These are phyloP conservation scores for Rhingia campestris DNA, from an alignment of 2,888 invertebrate species.

Conservation along the genomic window DNA sequence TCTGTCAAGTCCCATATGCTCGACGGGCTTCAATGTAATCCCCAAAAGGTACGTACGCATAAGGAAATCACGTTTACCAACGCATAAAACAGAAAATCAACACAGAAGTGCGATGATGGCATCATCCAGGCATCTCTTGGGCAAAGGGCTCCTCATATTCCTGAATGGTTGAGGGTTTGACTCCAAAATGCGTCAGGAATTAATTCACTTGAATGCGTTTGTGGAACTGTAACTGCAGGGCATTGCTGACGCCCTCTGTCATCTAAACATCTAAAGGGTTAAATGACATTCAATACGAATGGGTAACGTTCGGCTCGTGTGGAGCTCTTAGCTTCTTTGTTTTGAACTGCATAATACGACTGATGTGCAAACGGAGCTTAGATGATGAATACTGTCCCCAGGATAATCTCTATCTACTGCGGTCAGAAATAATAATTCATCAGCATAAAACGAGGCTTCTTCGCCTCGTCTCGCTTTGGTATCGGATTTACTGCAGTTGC, in stretches of 20 bases:
- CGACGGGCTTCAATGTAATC: conserved; percentile 3
- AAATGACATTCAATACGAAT: conserved; percentile 21
- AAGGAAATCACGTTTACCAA: conserved; percentile 25
- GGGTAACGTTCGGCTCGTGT: conserved; percentile 7
- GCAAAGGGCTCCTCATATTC: neutral
- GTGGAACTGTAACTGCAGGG: neutral
- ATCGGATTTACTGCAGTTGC: conserved; percentile 23
- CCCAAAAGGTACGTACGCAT: neutral
- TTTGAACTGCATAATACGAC: neutral
- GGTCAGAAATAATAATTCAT: conserved; percentile 39
- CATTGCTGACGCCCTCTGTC: conserved; percentile 4
- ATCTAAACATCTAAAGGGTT: neutral
- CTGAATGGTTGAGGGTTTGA: neutral
- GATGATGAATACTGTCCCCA: conserved; percentile 24
- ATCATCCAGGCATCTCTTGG: neutral
- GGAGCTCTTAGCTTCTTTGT: conserved; percentile 30
- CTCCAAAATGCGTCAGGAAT: conserved; percentile 6
- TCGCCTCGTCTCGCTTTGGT: conserved; percentile 4
- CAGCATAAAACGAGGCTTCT: conserved; percentile 21
- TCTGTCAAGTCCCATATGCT: neutral
- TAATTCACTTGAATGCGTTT: conserved; percentile 22
- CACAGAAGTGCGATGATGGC: neutral
- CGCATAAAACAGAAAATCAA: conserved; percentile 31
- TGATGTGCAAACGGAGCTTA: conserved; percentile 8
- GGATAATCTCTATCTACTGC: conserved; percentile 27